Percentiles rank a stretch among this genome's conserved stretches.
These are phyloP conservation scores for Poecilobothrus nobilitatus DNA, from an alignment of 2,888 invertebrate genomes.

Conservation along the genomic window DNA sequence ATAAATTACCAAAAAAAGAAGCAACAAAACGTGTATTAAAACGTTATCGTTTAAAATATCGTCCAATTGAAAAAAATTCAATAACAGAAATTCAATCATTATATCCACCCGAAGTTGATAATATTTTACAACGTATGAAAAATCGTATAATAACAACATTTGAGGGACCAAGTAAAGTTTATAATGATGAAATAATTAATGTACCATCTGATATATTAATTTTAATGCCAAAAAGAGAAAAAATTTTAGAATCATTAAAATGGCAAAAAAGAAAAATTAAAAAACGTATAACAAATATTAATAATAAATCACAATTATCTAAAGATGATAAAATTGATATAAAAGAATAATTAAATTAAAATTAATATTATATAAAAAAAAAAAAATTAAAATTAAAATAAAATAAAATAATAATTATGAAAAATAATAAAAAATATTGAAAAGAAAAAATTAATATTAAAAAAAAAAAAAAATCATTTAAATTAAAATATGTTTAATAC, in stretches of 20 bases:
- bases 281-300: not conserved
- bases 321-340: too few relatives aligned
- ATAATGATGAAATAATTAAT: not conserved
- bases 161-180: not conserved
- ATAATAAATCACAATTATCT: too few relatives aligned
- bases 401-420: too few relatives aligned
- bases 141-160: not conserved
- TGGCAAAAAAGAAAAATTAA: not conserved
- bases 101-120: not conserved
- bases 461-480: too few relatives aligned
- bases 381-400: too few relatives aligned
- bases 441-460: too few relatives aligned
- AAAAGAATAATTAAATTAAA: too few relatives aligned
- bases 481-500: too few relatives aligned
- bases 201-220: not conserved
- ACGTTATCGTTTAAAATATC: not conserved
- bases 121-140: not conserved
- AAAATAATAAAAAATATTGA: too few relatives aligned
- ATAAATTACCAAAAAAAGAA: conserved; percentile 1
- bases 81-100: not conserved
- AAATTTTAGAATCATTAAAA: not conserved
- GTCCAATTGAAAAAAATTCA: not conserved
- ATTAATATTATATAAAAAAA: too few relatives aligned
- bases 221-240: not conserved
- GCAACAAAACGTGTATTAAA: not conserved